Conservation (phyloP, 2,888 invertebrate species). For the Phengaris arion region DNA sequence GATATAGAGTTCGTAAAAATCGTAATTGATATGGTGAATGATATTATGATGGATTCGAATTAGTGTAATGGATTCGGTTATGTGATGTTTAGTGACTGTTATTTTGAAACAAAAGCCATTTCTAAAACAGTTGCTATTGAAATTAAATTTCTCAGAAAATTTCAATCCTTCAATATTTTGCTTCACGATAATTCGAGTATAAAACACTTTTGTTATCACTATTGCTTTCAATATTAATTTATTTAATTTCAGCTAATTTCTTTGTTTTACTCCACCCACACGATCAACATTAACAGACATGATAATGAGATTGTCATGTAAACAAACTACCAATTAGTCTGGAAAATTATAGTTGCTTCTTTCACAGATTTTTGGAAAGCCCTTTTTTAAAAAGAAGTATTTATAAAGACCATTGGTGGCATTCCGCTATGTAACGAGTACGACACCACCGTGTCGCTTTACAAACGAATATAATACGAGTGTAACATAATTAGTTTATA, state of each 20-base stretch:
- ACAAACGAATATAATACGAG: background rate
- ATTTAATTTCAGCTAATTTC: too few relatives aligned
- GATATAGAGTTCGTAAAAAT: slow-evolving; percentile 1
- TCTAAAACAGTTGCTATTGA: background rate
- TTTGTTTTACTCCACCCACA: too few relatives aligned
- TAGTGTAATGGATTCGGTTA: background rate
- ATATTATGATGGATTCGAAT: slow-evolving; percentile 6
- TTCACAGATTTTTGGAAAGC: too few relatives aligned
- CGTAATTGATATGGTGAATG: background rate
- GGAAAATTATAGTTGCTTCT: too few relatives aligned
- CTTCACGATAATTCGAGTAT: background rate
- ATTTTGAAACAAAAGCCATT: background rate
- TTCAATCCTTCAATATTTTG: background rate
- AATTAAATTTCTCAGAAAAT: background rate
- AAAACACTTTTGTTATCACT: background rate
- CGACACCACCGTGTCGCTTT: background rate
- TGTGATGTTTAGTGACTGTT: background rate
- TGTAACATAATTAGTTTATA: slow-evolving; percentile 33
- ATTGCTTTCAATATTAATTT: too few relatives aligned
- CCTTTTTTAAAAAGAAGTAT: too few relatives aligned
- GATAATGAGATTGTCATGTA: too few relatives aligned
- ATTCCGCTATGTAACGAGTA: too few relatives aligned
- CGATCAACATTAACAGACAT: too few relatives aligned
- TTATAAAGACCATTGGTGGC: too few relatives aligned
- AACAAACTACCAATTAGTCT: too few relatives aligned